A percentile compares a stretch with the other conserved stretches of the same genome.
Conservation (phyloP, 2,113 vertebrate genomes). For the Otis tarda region DNA sequence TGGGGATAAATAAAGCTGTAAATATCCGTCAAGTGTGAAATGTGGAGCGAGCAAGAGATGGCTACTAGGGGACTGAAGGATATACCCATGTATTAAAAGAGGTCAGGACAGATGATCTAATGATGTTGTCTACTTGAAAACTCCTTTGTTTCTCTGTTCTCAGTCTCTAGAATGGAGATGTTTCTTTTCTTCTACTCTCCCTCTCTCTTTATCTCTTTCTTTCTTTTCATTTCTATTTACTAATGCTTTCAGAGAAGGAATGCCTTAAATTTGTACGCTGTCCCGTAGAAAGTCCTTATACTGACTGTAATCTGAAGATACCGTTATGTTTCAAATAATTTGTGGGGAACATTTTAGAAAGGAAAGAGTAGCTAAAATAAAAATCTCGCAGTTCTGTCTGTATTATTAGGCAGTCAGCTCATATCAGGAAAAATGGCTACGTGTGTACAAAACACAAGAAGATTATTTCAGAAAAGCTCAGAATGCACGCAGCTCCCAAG, state of each 20-base stretch:
- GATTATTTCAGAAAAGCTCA: neutral
- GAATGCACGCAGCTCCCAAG: neutral
- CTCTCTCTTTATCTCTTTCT: neutral
- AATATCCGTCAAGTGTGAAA: neutral
- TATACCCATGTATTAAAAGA: neutral
- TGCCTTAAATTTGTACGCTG: neutral
- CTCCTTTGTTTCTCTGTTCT: constrained; percentile 23
- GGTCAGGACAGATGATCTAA: neutral
- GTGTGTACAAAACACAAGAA: neutral
- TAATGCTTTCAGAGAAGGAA: neutral
- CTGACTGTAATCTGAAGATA: neutral
- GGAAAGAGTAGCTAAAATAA: neutral
- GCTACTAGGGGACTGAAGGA: neutral
- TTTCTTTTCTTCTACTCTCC: neutral
- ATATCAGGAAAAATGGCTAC: neutral
- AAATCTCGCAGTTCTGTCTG: neutral
- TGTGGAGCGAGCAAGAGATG: neutral
- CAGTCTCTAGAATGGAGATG: neutral
- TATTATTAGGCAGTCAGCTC: neutral
- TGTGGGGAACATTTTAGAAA: neutral
- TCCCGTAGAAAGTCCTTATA: neutral
- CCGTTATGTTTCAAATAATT: neutral
- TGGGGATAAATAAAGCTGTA: neutral
- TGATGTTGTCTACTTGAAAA: neutral
- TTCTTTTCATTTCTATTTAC: neutral